Evolutionary conservation across 2,888 invertebrate genomes (phyloP), one percentile per base, ranked within the genome.

Genomic region (Melolontha melolontha): DNA sequence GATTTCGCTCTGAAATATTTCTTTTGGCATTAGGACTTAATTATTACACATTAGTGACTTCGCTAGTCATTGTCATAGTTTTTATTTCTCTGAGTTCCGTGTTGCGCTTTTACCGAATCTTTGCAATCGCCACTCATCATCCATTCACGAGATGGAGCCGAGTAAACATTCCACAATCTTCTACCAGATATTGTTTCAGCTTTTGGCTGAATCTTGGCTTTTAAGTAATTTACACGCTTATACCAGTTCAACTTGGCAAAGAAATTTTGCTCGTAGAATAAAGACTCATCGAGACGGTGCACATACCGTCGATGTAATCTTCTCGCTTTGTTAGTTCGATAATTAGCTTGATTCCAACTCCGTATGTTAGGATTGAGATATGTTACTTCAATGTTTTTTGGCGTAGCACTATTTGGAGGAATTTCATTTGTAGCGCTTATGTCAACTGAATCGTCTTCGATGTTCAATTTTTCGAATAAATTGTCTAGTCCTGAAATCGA

Each of bases 111-210:
- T 6, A 44, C 8, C 2, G 59, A 59, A 29, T 59, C 59, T 5
- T 29, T 47, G n/a, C 66, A 57, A 51, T 66, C 66, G 1, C 66
- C 66, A 12, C 66, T 51, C 57, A 57, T 66, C 66, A 66, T 66
- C 66, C 66, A 66, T 27, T 66, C 66, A 27, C 50, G 57, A 49
- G 66, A 66, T 14, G 57, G 66, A 10, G 59, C 57, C 14, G 66
- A 66, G 16, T 57, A 59, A 1, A 59, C 66, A 17, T 59, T 49
- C 66, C 66, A 66, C n/a, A 66, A 57, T n/a, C 59, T 27, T 10
- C 17, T 59, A 17, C 11, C 40, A 7, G 44, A 27, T 8, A 34
- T 6, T 10, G 29, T 12, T 5, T 59, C 57, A 27, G 16, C 29
- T 27, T 49, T 51, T 10, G 57, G 41, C 1, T 39, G 50, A 1